Conservation (phyloP, 2,888 invertebrate species). For the Morpho helenor region DNA sequence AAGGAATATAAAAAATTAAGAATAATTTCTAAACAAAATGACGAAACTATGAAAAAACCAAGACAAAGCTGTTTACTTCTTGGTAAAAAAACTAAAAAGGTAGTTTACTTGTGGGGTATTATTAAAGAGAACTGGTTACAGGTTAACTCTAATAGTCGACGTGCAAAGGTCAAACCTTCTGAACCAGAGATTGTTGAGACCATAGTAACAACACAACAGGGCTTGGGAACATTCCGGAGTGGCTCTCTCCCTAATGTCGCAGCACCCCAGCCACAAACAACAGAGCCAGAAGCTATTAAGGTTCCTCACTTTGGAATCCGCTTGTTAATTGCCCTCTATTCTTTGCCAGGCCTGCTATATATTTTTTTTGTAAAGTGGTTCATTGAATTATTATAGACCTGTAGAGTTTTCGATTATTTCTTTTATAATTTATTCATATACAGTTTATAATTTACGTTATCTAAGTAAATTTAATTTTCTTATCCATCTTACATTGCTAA, state of each 20-base stretch:
- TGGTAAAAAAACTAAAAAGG: neutral
- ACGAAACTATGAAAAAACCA: no score
- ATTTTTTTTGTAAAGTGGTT: constrained; percentile 41
- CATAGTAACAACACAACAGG: constrained; percentile 54
- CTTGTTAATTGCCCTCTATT: constrained; percentile 35
- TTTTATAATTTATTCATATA: no score
- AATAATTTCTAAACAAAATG: no score
- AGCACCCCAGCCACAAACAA: constrained; percentile 78
- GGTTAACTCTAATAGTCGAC: constrained; percentile 69
- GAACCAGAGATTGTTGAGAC: constrained; percentile 58
- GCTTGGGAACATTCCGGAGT: constrained; percentile 84
- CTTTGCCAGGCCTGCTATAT: constrained; percentile 48
- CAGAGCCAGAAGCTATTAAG: constrained; percentile 82
- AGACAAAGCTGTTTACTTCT: neutral
- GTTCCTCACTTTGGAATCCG: constrained; percentile 74
- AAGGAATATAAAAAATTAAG: no score
- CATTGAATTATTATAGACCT: constrained; percentile 7
- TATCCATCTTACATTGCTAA: no score
- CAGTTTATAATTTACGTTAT: no score
- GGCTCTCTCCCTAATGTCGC: constrained; percentile 94
- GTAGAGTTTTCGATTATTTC: constrained; percentile 31
- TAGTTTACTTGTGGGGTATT: constrained; percentile 24
- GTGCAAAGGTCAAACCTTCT: constrained; percentile 55
- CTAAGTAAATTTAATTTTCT: no score
- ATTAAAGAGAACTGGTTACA: constrained; percentile 61